phyloP scores from a whole-genome alignment of 2,113 vertebrate genomes.

The Podocnemis expansa region DNA sequence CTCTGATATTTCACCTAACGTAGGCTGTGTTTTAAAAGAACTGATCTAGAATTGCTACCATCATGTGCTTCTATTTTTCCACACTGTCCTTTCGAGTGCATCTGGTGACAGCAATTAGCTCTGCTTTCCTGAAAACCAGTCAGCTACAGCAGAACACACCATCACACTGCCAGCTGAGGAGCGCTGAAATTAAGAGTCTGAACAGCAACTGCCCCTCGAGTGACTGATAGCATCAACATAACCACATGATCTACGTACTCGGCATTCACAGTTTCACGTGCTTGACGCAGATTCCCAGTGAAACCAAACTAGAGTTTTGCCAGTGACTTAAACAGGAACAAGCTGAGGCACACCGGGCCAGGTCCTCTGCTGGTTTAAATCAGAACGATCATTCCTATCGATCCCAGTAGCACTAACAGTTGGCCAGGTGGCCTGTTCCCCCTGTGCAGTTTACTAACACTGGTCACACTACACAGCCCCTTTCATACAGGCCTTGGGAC shows the following conservation, averaged over 20 bases:
- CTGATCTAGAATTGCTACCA: not conserved
- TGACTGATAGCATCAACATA: not conserved
- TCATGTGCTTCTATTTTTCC: not conserved
- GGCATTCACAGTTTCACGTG: not conserved
- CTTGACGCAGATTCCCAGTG: not conserved
- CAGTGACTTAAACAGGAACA: not conserved
- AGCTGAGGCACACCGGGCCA: not conserved
- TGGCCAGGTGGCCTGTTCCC: not conserved
- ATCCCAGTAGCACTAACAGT: too few species aligned
- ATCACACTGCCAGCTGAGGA: not conserved
- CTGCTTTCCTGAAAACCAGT: not conserved
- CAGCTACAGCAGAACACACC: not conserved
- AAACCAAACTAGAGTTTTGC: not conserved
- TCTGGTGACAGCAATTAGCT: not conserved
- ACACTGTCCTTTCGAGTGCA: not conserved
- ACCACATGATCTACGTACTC: not conserved
- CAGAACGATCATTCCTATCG: too few species aligned
- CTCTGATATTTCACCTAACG: not conserved
- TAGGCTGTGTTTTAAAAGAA: not conserved
- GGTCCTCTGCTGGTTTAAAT: not conserved
- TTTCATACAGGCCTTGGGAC: not conserved
- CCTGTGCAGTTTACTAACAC: not conserved
- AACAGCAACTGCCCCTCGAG: not conserved
- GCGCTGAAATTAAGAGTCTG: not conserved
- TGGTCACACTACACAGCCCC: not conserved